These are phyloP conservation scores for Seriola aureovittata DNA, from an alignment of 2,113 vertebrate species.

Conservation along the genomic window DNA sequence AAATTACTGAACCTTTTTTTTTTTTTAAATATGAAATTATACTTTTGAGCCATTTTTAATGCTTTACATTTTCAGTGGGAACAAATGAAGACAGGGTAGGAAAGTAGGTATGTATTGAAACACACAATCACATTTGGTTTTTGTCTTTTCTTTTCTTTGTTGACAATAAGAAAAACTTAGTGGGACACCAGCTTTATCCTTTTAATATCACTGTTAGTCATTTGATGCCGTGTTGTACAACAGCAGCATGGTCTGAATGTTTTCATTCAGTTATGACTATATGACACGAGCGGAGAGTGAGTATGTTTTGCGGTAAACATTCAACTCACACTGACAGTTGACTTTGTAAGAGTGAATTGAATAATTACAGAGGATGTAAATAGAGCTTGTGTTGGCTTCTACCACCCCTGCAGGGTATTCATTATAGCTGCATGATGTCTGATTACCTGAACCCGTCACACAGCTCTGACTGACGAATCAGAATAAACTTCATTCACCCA, in stretches of 20 bases:
- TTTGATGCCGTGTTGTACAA: not conserved
- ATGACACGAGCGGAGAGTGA: not conserved
- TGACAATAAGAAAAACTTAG: not conserved
- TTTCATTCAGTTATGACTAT: not conserved
- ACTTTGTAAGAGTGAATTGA: slow-evolving; percentile 66
- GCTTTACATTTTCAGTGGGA: not conserved
- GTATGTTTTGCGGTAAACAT: slow-evolving; percentile 11
- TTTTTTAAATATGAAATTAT: not conserved
- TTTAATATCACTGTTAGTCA: not conserved
- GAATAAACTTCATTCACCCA: not conserved
- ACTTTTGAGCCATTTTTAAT: not conserved
- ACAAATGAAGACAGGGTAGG: not conserved
- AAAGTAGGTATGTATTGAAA: not conserved
- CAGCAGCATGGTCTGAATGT: not conserved
- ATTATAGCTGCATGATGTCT: slow-evolving; percentile 71
- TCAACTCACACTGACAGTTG: slow-evolving; percentile 25
- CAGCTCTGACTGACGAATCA: slow-evolving; percentile 39
- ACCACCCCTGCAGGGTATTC: slow-evolving; percentile 45
- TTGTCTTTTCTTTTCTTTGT: not conserved
- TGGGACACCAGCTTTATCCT: not conserved
- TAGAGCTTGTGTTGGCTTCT: slow-evolving; percentile 62
- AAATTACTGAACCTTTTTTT: not conserved
- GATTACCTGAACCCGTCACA: slow-evolving; percentile 68
- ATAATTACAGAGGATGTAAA: slow-evolving; percentile 75
- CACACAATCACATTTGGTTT: not conserved